Evolutionary conservation across 1,140 invertebrate genomes (phyloP), one percentile per base, ranked within the genome.

Genomic region (Anoplophora glabripennis): DNA sequence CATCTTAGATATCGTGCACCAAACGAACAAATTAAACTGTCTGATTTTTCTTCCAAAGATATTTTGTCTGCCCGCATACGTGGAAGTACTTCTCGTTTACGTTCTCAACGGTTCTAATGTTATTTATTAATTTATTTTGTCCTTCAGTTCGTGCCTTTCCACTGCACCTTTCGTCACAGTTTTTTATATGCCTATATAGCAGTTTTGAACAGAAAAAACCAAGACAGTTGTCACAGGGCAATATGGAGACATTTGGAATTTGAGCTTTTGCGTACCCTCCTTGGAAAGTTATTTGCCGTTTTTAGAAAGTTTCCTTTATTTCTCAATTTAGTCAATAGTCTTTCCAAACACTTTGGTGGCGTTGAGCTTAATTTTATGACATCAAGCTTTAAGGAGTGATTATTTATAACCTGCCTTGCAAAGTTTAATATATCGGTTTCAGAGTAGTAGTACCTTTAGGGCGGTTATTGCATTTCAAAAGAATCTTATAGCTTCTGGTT

Each of bases 21-120:
- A 55, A 59, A 63, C 11, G 56, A 49, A 55, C 57, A 63, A 42
- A 63, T 63, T 33, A 63, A 37, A 12, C 8, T 11, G 40, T 63
- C 61, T 42, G 47, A 54, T 33, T 63, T 53, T 28, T 55, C 55
- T 18, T 14, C 47, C 18, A 59, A 36, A 5, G 57, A 59, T 49
- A 59, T 44, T 34, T 59, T 40, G 38, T 63, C 61, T 21, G 36
- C 35, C 5, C 61, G 9, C 57, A 63, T 63, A 41, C 44, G 41
- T 17, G 57, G 51, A 54, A 59, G 59, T 1, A 63, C 49, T 54
- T 47, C 15, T 47, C 41, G 12, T 37, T 18, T 11, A 59, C 14
- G 48, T n/a, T 15, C 28, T 42, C 11, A 52, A 59, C 55, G 1
- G 15, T 45, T 33, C 8, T 47, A n/a, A 48, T 28, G 36, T 61